These are phyloP conservation scores for Sphenodon punctatus DNA, from an alignment of 2,797 vertebrate species.

Conservation along the genomic window DNA sequence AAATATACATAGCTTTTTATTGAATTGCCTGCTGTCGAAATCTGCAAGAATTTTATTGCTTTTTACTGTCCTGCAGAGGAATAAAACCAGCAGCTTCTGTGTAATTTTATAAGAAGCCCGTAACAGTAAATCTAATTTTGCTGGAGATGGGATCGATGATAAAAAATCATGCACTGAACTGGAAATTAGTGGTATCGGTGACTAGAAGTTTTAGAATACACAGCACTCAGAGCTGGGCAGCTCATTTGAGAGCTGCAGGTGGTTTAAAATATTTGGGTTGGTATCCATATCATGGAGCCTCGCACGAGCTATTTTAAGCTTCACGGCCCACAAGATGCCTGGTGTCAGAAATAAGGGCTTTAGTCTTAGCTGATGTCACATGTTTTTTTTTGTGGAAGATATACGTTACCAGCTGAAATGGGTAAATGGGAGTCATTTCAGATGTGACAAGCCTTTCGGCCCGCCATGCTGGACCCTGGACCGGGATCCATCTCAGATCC, in stretches of 20 bases:
- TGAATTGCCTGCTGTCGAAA: constrained; percentile 84
- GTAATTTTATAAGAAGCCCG: constrained; percentile 84
- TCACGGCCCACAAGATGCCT: too few relatives aligned
- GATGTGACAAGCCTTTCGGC: too few relatives aligned
- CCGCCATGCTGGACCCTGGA: too few relatives aligned
- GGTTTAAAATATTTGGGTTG: background rate
- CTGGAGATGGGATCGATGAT: constrained; percentile 76
- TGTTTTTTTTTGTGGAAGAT: too few relatives aligned
- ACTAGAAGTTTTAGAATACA: constrained; percentile 41
- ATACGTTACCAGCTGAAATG: too few relatives aligned
- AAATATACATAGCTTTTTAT: constrained; percentile 87
- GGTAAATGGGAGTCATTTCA: too few relatives aligned
- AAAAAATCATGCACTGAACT: constrained; percentile 70
- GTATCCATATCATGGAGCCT: background rate
- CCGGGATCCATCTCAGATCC: too few relatives aligned
- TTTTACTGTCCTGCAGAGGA: constrained; percentile 84
- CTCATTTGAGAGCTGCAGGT: background rate
- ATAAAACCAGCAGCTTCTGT: constrained; percentile 77
- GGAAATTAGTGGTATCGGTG: constrained; percentile 56
- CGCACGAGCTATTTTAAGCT: constrained; percentile 6
- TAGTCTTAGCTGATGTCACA: too few relatives aligned
- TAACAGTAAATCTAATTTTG: constrained; percentile 84
- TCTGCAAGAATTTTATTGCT: constrained; percentile 86
- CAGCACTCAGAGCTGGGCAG: background rate
- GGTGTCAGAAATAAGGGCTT: too few relatives aligned